A percentile compares a stretch with the other conserved stretches of the same genome.
Evolutionary conservation across 2,113 vertebrate genomes (phyloP).

Genomic region (Microtus pennsylvanicus): DNA sequence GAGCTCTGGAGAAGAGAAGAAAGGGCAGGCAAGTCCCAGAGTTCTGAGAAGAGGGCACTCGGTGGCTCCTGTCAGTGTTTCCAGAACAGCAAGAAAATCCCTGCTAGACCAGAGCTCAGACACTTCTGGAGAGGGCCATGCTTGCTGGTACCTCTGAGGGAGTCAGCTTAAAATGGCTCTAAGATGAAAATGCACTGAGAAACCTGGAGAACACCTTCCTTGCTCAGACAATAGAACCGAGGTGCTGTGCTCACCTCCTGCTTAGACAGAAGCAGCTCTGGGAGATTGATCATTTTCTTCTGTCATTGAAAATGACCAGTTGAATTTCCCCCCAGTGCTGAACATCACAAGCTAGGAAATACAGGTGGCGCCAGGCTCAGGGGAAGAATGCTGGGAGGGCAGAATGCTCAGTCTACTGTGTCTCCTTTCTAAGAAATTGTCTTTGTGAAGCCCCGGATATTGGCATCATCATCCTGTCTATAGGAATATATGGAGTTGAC

Average conservation of each 20-base stretch:
- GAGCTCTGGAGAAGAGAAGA: neutral
- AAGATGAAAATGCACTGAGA: neutral
- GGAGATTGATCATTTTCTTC: neutral
- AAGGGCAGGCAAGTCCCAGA: neutral
- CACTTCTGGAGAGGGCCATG: neutral
- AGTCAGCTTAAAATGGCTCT: neutral
- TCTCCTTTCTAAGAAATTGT: neutral
- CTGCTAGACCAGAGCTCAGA: neutral
- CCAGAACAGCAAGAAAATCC: neutral
- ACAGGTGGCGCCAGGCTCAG: neutral
- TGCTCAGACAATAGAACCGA: neutral
- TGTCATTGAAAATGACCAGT: neutral
- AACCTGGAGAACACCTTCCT: fast-evolving
- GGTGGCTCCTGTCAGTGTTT: neutral
- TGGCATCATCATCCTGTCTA: slow-evolving; percentile 32
- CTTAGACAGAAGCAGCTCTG: neutral
- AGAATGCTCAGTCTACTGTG: neutral
- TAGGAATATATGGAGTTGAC: slow-evolving; percentile 30
- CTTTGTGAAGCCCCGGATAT: neutral
- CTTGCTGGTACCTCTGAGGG: neutral
- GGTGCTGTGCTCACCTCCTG: neutral
- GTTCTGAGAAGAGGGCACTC: neutral
- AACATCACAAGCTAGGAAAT: neutral
- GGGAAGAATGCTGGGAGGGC: neutral
- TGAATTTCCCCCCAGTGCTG: neutral